Percentiles rank a stretch among this genome's conserved stretches.
These are phyloP conservation scores for Lateolabrax maculatus DNA, from an alignment of 2,797 vertebrate species.

Conservation along the genomic window DNA sequence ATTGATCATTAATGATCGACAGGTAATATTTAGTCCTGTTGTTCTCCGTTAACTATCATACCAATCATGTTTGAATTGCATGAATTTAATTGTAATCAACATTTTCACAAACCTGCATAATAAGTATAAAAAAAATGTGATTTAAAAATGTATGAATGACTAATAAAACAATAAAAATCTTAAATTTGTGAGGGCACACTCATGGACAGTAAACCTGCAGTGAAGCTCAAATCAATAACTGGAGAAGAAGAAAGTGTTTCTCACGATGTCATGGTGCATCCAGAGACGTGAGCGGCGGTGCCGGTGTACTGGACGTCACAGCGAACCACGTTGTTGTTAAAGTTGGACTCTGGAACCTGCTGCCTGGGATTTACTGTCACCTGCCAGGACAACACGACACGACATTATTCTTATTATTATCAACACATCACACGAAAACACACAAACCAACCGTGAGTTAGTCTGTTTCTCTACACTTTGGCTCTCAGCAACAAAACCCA, in stretches of 20 bases:
- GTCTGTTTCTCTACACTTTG: too few relatives aligned
- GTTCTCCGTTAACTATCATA: too few relatives aligned
- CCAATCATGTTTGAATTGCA: too few relatives aligned
- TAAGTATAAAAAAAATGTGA: too few relatives aligned
- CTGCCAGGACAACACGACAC: slow-evolving; percentile 61
- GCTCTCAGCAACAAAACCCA: too few relatives aligned
- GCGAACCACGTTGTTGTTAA: slow-evolving; percentile 85
- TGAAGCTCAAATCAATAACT: not conserved
- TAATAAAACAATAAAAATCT: not conserved
- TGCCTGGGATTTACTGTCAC: slow-evolving; percentile 88
- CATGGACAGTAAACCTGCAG: not conserved
- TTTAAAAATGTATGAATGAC: too few relatives aligned
- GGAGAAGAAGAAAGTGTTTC: not conserved
- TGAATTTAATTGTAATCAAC: too few relatives aligned
- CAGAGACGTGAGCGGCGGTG: slow-evolving; percentile 80
- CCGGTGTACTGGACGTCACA: slow-evolving; percentile 88
- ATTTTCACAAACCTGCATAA: too few relatives aligned
- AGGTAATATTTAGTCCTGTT: rapidly evolving
- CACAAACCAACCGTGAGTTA: too few relatives aligned
- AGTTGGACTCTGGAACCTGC: slow-evolving; percentile 87
- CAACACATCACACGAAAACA: not conserved
- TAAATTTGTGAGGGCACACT: not conserved
- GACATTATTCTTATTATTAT: too few relatives aligned
- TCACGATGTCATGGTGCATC: slow-evolving; percentile 84
- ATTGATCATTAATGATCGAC: not conserved